Conservation (phyloP, 2,113 vertebrate species). For the Leucopsar rothschildi region DNA sequence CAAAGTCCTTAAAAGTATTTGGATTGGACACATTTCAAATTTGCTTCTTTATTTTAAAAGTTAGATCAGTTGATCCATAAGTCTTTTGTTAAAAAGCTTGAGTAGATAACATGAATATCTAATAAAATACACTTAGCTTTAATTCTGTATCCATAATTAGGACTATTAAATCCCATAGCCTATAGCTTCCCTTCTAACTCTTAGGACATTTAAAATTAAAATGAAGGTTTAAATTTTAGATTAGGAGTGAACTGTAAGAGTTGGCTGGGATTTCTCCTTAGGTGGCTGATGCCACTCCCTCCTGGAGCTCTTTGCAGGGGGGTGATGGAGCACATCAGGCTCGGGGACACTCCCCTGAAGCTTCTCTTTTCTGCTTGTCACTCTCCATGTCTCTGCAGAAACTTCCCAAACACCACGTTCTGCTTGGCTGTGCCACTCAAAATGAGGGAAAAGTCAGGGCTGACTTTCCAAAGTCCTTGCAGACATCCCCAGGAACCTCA, state of each 20-base stretch:
- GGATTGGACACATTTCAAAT: neutral
- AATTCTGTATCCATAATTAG: neutral
- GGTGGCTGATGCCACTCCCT: neutral
- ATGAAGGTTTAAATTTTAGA: neutral
- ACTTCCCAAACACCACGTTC: neutral
- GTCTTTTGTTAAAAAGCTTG: neutral
- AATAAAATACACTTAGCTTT: neutral
- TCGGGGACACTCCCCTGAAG: neutral
- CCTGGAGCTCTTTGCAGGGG: neutral
- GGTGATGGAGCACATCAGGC: neutral
- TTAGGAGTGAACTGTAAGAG: neutral
- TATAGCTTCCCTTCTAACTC: neutral
- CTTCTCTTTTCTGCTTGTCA: neutral
- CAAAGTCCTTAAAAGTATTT: neutral
- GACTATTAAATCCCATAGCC: neutral
- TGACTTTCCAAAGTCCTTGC: conserved; percentile 4
- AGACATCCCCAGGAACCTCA: neutral
- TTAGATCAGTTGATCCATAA: neutral
- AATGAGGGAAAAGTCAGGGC: neutral
- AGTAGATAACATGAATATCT: neutral
- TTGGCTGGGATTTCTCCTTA: neutral
- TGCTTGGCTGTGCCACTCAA: neutral
- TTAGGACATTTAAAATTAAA: neutral
- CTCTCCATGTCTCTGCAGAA: neutral
- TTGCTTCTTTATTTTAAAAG: neutral